Conservation (phyloP, 1,140 invertebrate genomes). For the Centruroides vittatus region DNA sequence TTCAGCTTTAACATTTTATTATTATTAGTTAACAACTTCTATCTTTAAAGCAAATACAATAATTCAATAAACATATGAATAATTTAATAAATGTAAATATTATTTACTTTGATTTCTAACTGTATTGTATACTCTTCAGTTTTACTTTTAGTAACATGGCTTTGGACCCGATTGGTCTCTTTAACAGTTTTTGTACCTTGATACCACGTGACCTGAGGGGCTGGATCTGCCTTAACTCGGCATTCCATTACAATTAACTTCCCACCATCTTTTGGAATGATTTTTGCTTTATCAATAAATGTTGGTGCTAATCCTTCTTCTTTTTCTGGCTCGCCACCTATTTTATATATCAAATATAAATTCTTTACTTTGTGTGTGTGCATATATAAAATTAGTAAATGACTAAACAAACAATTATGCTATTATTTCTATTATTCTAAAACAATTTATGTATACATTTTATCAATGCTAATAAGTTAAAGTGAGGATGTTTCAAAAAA, state of each 20-base stretch:
- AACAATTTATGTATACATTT: too few relatives aligned
- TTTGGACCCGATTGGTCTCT: conserved; percentile 71
- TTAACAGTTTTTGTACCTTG: conserved; percentile 69
- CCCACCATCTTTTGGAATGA: conserved; percentile 91
- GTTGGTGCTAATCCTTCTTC: conserved; percentile 76
- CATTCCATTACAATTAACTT: conserved; percentile 92
- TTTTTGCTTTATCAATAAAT: conserved; percentile 91
- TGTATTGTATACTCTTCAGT: conserved; percentile 79
- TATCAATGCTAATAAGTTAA: too few relatives aligned
- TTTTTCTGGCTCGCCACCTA: conserved; percentile 53
- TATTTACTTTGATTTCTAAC: conserved; percentile 65
- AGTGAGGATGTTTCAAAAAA: too few relatives aligned
- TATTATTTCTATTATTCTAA: too few relatives aligned
- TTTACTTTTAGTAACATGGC: conserved; percentile 53
- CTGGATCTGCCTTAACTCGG: conserved; percentile 83
- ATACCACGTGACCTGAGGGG: conserved; percentile 78
- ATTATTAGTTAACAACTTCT: too few relatives aligned
- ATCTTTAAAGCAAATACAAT: too few relatives aligned
- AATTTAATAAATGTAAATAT: not conserved
- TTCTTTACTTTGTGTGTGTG: too few relatives aligned
- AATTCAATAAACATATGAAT: too few relatives aligned
- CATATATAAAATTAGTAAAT: too few relatives aligned
- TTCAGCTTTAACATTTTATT: too few relatives aligned
- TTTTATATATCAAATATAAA: conserved; percentile 21
- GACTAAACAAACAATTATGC: too few relatives aligned